Base-by-base conservation (phyloP, 2,888 invertebrate species). In the Andricus quercusramuli region DNA sequence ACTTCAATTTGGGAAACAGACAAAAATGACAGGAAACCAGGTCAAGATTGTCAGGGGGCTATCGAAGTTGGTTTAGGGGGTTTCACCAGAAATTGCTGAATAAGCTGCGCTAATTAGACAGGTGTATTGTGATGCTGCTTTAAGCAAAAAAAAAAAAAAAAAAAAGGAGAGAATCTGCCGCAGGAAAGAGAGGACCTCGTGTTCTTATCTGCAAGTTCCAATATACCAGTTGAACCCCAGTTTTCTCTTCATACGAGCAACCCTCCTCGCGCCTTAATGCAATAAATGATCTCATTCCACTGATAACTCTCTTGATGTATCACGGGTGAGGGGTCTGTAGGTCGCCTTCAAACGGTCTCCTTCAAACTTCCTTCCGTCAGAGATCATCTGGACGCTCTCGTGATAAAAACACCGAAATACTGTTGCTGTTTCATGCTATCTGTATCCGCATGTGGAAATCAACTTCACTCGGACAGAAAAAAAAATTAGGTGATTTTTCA, bases 241-340 rank as follows among this genome's bases (percentile, higher is more conserved):
- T 88, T 89, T 88, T 87, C 87, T 82, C 84, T 85, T 85, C 81
- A 80, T 78, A 64, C 78, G 70, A 81, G 82, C 78, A 77, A 78
- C 79, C 76, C 84, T 82, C 82, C 85, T 80, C 84, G 83, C 85
- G 85, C 87, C 85, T 87, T 88, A 88, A 88, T 87, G 87, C 90
- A 90, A 91, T 90, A 90, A 91, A 90, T 89, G 89, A 91, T 90
- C 90, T 90, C 90, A 90, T 91, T 89, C 80, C 82, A 80, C 86
- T 89, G 91, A 91, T 91, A 90, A 91, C 90, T 89, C 86, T 85
- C 87, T 88, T 90, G 90, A 90, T 90, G 87, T 90, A 91, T 91
- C 88, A 88, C 86, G 80, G 76, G 78, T 74, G 82, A 76, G 82
- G 82, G 62, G 79, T 66, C 77, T 32, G 78, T 51, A 1, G 74